A percentile compares a stretch with the other conserved stretches of the same genome.
Evolutionary conservation across 2,113 vertebrate genomes (phyloP).

Genomic region (Apeltes quadracus): DNA sequence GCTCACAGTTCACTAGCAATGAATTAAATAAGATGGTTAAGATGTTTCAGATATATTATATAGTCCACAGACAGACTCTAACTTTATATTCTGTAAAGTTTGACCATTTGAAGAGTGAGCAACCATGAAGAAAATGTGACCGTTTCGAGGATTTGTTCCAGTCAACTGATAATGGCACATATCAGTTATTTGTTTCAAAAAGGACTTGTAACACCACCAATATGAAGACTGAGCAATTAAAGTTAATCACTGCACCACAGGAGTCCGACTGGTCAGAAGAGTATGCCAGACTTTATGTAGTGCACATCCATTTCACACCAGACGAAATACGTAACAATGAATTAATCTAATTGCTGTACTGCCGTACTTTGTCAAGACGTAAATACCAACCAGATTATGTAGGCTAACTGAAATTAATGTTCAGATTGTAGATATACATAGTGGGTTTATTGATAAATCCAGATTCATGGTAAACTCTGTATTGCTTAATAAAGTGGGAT

Average conservation of each 20-base stretch:
- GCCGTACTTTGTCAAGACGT: constrained; percentile 18
- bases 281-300: neutral
- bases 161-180: neutral
- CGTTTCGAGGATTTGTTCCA: constrained; percentile 35
- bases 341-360: constrained; percentile 23
- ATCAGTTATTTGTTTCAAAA: neutral
- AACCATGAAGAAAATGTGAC: neutral
- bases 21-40: neutral
- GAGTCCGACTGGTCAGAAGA: neutral
- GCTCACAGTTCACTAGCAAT: neutral
- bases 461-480: constrained; percentile 11
- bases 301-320: neutral
- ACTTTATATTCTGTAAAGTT: neutral
- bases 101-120: no score
- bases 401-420: constrained; percentile 32
- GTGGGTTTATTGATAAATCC: constrained; percentile 22
- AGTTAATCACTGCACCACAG: neutral
- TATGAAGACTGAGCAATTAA: neutral
- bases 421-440: constrained; percentile 33
- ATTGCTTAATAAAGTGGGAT: constrained; percentile 34
- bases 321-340: neutral
- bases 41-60: neutral
- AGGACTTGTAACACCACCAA: neutral
- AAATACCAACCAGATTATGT: constrained; percentile 23
- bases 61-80: neutral